Base-by-base conservation (phyloP, 1,140 invertebrate species). In the Platyura marginata region DNA sequence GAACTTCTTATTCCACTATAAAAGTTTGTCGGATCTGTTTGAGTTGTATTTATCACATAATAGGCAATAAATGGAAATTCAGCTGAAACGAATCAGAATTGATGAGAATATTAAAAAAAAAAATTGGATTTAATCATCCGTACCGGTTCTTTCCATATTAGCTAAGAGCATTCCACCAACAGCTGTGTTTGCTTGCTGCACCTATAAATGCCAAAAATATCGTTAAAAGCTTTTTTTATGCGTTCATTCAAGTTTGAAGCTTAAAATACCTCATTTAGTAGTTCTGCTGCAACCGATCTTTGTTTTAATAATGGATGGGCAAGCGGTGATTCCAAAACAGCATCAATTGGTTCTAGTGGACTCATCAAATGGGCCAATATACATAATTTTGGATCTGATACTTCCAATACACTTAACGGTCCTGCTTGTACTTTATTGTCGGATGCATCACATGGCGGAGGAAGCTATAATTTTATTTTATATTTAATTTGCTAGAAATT, bases 61-160 rank as follows among this genome's bases (percentile, higher is more conserved):
- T 89, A 87, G 1, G 82, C 75, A 63, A 92, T 90, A 64, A 89
- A 89, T 3, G 87, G 86, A 56, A 89, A 90, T 51, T 89, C 83
- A 36, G 83, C 84, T 85, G 58, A 8, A 66, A 70, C 45, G 45
- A 52, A 44, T 50, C 42, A 42, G 43, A 32, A 44, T 36, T 37
- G 47, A 46, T 40, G 41, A 42, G 32, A 42, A 41, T 41, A 44
- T 40, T 3, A 21, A 22, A 36, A 21, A 25, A 35, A 41, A 20
- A 20, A 35, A 36, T 41, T 2, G 5, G 33, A 21, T 38, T 42
- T 11, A 41, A 41, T 6, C 34, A 9, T 18, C 5, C 57, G 64
- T 65, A 83, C 81, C 71, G 58, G 82, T 81, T 56, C 78, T 78
- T 55, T 91, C 86, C 75, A 90, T 84, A 54, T 89, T 90, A 21